phyloP scores from a whole-genome alignment of 2,113 vertebrate genomes.

The Globicephala melas region DNA sequence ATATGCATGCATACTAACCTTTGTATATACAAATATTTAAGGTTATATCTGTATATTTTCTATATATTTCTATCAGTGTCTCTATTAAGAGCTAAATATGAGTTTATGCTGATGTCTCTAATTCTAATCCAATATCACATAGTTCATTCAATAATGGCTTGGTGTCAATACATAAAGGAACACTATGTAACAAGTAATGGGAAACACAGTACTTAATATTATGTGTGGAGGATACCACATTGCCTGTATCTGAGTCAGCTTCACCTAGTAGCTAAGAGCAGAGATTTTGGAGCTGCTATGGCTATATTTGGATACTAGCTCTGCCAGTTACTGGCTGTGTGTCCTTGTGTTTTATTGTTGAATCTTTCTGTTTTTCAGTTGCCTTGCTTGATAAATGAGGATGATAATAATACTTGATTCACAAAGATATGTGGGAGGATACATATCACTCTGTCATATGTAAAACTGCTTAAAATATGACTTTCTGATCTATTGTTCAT shows the following conservation, averaged over 20 bases:
- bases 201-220: not conserved
- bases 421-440: not conserved
- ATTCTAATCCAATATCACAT: not conserved
- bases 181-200: not conserved
- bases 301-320: not conserved
- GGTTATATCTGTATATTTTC: not conserved
- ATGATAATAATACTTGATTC: not conserved
- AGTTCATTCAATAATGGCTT: not conserved
- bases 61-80: not conserved
- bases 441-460: not conserved
- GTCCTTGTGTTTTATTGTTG: not conserved
- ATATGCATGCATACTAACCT: not conserved
- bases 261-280: not conserved
- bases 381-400: not conserved
- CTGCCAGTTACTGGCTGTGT: not conserved
- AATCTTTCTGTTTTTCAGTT: not conserved
- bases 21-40: not conserved
- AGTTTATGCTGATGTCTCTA: not conserved
- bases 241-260: not conserved
- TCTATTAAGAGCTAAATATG: not conserved
- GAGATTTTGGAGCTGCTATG: not conserved
- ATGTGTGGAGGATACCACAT: not conserved
- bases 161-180: not conserved
- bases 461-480: not conserved
- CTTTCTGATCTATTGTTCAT: not conserved